Base-by-base conservation (phyloP, 2,797 vertebrate genomes). In the Pteronotus mesoamericanus region DNA sequence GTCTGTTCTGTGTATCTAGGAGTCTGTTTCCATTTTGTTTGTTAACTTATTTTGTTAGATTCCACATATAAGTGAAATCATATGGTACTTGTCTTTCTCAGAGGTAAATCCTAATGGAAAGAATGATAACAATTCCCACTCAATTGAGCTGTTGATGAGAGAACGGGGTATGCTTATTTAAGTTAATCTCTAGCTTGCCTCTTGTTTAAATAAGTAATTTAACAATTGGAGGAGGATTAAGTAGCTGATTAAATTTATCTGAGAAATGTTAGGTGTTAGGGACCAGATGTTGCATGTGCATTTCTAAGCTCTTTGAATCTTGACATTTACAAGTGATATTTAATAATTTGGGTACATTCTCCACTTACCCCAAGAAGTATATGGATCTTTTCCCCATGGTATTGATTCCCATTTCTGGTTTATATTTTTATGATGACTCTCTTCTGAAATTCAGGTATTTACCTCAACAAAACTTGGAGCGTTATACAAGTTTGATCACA, bases 181-280 rank as follows among this genome's bases (percentile, higher is more conserved):
- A 94, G 48, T 89, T 96, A 80, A 95, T 97, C 96, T 97, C 57
- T 61, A 87, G 84, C 24, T 97, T 95, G 24, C 44, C 68, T 96
- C 1, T 55, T 86, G 55, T 95, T 80, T 95, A 94, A 97, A 90
- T 96, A 97, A 95, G 71, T 86, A 88, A 95, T 89, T 96, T 94
- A 86, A 93, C 55, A 95, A 89, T 75, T 86, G 53, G 29, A 85
- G 44, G 22, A 92, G 84, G 79, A 85, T 96, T 94, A 97, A 94
- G 66, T 92, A 96, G 39, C 51, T 96, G 91, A 95, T 95, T 94
- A 96, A 88, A 95, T 94, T 97, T 93, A 77, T 89, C 92, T 48
- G 77, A 96, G 79, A 74, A 88, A 91, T 75, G 51, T 82, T 94
- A 80, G 39, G 44, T 71, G 10, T 78, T 95, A 93, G 86, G 66